Conservation (phyloP, 2,113 vertebrate species). For the Symphodus melops region DNA sequence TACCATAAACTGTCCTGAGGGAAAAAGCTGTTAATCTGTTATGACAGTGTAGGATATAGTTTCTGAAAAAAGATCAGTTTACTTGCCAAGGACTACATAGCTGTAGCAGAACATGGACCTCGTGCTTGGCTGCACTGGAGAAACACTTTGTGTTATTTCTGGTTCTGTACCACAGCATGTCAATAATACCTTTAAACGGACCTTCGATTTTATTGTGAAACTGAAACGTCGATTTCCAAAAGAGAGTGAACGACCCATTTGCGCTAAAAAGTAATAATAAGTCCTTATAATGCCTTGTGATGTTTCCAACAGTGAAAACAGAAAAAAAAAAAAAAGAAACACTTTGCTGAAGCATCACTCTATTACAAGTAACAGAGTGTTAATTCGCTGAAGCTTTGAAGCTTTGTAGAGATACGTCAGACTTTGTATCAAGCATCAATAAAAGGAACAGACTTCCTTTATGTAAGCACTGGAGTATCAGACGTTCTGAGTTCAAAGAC, state of each 20-base stretch:
- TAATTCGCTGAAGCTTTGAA: too few relatives aligned
- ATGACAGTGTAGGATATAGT: slow-evolving; percentile 59
- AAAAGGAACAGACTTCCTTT: slow-evolving; percentile 33
- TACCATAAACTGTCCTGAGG: slow-evolving; percentile 36
- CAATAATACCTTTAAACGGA: slow-evolving; percentile 25
- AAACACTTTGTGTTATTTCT: slow-evolving; percentile 64
- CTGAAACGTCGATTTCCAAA: slow-evolving; percentile 24
- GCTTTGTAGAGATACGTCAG: slow-evolving; percentile 25
- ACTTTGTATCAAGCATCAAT: slow-evolving; percentile 21
- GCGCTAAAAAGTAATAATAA: slow-evolving; percentile 34
- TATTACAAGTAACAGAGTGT: too few relatives aligned
- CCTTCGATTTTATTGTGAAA: slow-evolving; percentile 37
- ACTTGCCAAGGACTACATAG: slow-evolving; percentile 63
- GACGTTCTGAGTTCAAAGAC: slow-evolving; percentile 54
- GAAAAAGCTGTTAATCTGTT: slow-evolving; percentile 57
- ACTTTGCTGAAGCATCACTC: background rate
- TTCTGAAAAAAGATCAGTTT: slow-evolving; percentile 67
- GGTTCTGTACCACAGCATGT: slow-evolving; percentile 36
- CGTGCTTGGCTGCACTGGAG: slow-evolving; percentile 40
- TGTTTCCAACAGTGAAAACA: slow-evolving; percentile 21
- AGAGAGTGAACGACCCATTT: slow-evolving; percentile 5
- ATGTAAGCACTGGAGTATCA: slow-evolving; percentile 21
- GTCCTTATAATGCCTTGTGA: background rate
- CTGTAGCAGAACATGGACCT: slow-evolving; percentile 43
- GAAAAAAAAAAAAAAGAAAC: background rate